These are phyloP conservation scores for Ammodramus savannarum DNA, from an alignment of 2,113 vertebrate species.

Conservation along the genomic window DNA sequence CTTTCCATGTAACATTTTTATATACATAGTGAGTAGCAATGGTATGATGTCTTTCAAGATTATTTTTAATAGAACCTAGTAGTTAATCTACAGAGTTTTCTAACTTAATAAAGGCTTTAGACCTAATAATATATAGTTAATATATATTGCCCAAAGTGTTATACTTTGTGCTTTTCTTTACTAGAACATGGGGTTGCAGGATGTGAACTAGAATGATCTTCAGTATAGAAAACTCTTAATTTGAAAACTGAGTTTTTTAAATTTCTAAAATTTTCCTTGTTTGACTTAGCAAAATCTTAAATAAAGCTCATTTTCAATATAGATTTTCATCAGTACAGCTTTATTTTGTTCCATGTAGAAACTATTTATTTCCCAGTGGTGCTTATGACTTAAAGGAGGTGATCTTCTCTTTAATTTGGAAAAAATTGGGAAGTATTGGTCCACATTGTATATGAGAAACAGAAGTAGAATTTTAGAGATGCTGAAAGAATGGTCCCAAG, in stretches of 20 bases:
- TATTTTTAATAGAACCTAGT: not conserved
- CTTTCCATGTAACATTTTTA: not conserved
- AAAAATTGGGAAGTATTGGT: not conserved
- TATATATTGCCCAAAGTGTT: not conserved
- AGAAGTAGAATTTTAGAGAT: not conserved
- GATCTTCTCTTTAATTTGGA: not conserved
- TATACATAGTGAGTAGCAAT: not conserved
- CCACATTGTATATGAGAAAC: not conserved
- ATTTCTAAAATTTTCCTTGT: not conserved
- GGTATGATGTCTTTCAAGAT: not conserved
- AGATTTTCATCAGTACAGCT: not conserved
- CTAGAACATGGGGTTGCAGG: not conserved
- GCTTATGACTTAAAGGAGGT: not conserved
- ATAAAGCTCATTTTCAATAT: not conserved
- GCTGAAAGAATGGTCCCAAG: not conserved
- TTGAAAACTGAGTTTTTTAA: not conserved
- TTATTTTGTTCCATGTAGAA: not conserved
- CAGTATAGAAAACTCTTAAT: not conserved
- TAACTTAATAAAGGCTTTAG: not conserved
- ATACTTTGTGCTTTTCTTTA: not conserved
- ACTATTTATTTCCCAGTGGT: not conserved
- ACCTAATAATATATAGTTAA: not conserved
- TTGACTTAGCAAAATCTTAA: not conserved
- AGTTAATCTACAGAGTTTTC: not conserved
- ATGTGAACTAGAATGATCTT: not conserved